Conservation (phyloP, 2,888 invertebrate genomes). For the Plagiodera versicolora region DNA sequence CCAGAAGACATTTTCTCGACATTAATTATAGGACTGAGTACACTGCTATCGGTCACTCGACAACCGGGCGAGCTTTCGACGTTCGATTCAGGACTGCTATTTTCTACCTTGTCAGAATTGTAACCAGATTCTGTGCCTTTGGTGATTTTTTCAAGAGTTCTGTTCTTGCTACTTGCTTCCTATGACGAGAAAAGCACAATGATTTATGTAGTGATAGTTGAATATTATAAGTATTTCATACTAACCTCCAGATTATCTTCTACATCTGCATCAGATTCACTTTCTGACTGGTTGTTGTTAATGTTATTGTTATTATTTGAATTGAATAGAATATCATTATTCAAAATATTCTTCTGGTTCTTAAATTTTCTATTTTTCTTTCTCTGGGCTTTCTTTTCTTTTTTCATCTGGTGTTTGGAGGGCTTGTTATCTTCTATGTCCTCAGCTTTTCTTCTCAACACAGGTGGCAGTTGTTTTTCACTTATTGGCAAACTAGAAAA, state of each 20-base stretch:
- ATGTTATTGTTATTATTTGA: constrained; percentile 42
- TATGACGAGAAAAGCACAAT: constrained; percentile 13
- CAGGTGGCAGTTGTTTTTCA: constrained; percentile 73
- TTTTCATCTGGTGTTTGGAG: constrained; percentile 68
- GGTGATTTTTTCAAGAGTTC: constrained; percentile 20
- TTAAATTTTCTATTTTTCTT: constrained; percentile 60
- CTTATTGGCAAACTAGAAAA: constrained; percentile 78
- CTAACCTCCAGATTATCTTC: constrained; percentile 73
- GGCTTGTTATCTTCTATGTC: constrained; percentile 59
- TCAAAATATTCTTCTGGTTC: constrained; percentile 38
- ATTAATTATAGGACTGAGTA: constrained; percentile 47
- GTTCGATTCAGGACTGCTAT: constrained; percentile 49
- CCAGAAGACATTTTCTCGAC: constrained; percentile 42
- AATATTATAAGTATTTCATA: neutral
- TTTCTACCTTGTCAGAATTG: constrained; percentile 61
- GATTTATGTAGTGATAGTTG: too few relatives aligned
- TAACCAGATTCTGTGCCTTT: constrained; percentile 67
- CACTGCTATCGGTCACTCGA: constrained; percentile 47
- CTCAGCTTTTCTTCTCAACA: constrained; percentile 55
- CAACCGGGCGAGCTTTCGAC: constrained; percentile 44
- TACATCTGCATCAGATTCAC: constrained; percentile 79
- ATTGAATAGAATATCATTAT: constrained; percentile 2
- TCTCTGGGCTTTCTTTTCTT: constrained; percentile 62
- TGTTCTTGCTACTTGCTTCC: constrained; percentile 28
- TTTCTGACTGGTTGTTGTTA: constrained; percentile 58